Conservation (phyloP, 2,888 invertebrate species). For the Acleris cristana region DNA sequence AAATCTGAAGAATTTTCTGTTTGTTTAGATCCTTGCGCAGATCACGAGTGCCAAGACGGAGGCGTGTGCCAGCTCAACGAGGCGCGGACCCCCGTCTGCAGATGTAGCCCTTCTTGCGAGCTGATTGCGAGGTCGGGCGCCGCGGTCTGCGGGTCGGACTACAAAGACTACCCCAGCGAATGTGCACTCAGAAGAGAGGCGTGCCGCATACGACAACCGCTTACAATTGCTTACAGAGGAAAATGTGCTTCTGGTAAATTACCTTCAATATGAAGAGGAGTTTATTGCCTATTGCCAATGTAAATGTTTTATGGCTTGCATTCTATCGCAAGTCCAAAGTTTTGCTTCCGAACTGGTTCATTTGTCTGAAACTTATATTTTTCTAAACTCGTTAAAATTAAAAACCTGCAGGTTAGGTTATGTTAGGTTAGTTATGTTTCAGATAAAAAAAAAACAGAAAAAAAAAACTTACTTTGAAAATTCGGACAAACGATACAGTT, state of each 20-base stretch:
- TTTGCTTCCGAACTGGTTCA: too few relatives aligned
- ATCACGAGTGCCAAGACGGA: constrained; percentile 89
- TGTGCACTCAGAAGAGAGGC: constrained; percentile 91
- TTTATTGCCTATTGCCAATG: too few relatives aligned
- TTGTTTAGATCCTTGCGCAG: constrained; percentile 91
- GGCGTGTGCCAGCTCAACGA: constrained; percentile 93
- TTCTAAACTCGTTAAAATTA: too few relatives aligned
- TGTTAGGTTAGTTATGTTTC: too few relatives aligned
- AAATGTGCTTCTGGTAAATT: constrained; percentile 90
- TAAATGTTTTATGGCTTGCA: too few relatives aligned
- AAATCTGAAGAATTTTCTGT: constrained; percentile 13
- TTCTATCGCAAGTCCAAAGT: too few relatives aligned
- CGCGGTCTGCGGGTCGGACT: constrained; percentile 91
- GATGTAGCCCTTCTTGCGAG: constrained; percentile 91
- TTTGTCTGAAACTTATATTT: too few relatives aligned
- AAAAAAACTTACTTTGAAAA: too few relatives aligned
- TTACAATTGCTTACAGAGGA: constrained; percentile 91
- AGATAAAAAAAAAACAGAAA: too few relatives aligned
- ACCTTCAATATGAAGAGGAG: too few relatives aligned
- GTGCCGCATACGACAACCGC: constrained; percentile 88
- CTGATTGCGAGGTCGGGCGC: constrained; percentile 87
- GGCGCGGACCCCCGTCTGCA: constrained; percentile 89
- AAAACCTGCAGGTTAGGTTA: too few relatives aligned
- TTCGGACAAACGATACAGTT: too few relatives aligned
- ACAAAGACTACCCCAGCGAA: constrained; percentile 91